Base-by-base conservation (phyloP, 2,888 invertebrate species). In the Melinaea menophilus region DNA sequence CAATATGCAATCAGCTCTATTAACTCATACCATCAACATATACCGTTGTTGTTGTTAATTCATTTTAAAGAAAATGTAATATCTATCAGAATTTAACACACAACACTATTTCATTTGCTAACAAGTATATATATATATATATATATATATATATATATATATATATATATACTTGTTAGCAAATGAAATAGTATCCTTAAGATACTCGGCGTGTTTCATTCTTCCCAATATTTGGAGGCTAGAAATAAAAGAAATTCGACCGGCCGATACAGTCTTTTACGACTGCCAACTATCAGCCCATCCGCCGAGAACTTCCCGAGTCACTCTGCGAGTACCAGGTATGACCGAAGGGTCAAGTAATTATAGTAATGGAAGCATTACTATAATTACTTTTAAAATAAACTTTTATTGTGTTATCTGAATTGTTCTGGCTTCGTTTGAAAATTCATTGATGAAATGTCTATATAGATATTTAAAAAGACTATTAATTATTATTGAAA, bases 211-310 rank as follows among this genome's bases (percentile, higher is more conserved):
- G 11, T 80, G 84, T 2, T 90, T 90, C 76, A 89, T 90, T 57
- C 90, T 90, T 0, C 90, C 90, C 51, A 90, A 90, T 69, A 89
- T 88, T 61, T 90, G 90, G 90, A 76, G 90, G 65, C 66, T 90
- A 48, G 85, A 90, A 66, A 78, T 90, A 11, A 80, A 75, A 61
- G 82, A 85, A 64, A 89, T 90, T n/a, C 78, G 87, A 22, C 84
- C 89, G 0, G 75, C 86, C 0, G 90, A 90, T 63, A 1, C 22
- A 22, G 22, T 90, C 0, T 78, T 45, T 45, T 45, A 11, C 5
- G 11, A 45, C 7, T 9, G 7, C 45, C 11, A 45, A 45, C 45
- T 45, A 45, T 11, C 11, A 45, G 45, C 45, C 5, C 45, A 45
- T 1, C 45, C 90, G 1, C 90, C 90, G 0, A 74, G 89, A 0